Evolutionary conservation across 2,888 invertebrate species (phyloP).

Genomic region (Timema cristinae): DNA sequence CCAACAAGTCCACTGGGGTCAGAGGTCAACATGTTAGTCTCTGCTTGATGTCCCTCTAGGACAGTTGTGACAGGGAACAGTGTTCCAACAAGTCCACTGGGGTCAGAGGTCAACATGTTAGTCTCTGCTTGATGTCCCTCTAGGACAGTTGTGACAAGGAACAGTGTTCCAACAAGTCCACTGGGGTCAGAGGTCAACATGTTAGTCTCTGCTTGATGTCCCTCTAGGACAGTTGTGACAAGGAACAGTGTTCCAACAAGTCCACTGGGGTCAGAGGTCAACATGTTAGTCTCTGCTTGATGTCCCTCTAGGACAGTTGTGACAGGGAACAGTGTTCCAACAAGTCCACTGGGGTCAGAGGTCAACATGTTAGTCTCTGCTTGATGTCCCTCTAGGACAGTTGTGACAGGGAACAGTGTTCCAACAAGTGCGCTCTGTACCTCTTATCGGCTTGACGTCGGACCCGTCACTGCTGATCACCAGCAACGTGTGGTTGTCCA

Average conservation of each 20-base stretch:
- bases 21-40: too few relatives aligned
- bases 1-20: too few relatives aligned
- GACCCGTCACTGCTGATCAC: constrained; percentile 77
- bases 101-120: too few relatives aligned
- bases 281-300: background rate
- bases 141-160: too few relatives aligned
- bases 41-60: too few relatives aligned
- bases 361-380: background rate
- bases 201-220: background rate
- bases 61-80: too few relatives aligned
- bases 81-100: constrained; percentile 63
- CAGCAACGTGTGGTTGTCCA: constrained; percentile 76
- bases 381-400: background rate
- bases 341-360: constrained; percentile 50
- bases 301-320: background rate
- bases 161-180: too few relatives aligned
- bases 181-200: constrained; percentile 42
- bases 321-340: too few relatives aligned
- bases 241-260: too few relatives aligned
- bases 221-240: too few relatives aligned
- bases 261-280: constrained; percentile 47
- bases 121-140: too few relatives aligned
- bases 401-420: too few relatives aligned
- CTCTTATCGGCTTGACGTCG: constrained; percentile 69
- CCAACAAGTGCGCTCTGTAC: constrained; percentile 43